These are phyloP conservation scores for Ochotona princeps DNA, from an alignment of 2,113 vertebrate species.

Conservation along the genomic window DNA sequence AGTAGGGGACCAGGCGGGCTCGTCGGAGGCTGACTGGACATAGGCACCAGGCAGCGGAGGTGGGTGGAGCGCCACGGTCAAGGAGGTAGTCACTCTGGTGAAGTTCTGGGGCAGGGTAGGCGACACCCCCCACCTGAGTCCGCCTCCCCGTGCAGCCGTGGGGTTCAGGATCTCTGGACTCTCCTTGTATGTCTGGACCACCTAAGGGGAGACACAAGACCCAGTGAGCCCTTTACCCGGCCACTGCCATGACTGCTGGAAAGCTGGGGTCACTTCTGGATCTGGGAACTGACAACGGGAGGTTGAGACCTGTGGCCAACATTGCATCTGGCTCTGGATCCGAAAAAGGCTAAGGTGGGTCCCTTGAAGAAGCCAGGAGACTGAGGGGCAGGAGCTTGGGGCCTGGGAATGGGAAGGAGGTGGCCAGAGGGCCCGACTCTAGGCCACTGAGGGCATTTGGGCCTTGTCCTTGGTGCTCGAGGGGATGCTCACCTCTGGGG, in stretches of 20 bases:
- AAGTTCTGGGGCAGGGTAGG: slow-evolving; percentile 86
- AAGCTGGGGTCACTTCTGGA: slow-evolving; percentile 91
- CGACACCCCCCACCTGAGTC: slow-evolving; percentile 76
- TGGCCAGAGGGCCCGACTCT: slow-evolving; percentile 58
- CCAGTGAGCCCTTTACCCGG: background rate
- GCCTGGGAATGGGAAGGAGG: slow-evolving; percentile 82
- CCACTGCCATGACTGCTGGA: slow-evolving; percentile 87
- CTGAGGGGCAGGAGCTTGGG: slow-evolving; percentile 85
- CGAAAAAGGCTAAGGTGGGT: slow-evolving; percentile 84
- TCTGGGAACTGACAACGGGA: slow-evolving; percentile 85
- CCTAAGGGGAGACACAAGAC: slow-evolving; percentile 80
- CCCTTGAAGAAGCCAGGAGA: slow-evolving; percentile 89
- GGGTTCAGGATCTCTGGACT: slow-evolving; percentile 73
- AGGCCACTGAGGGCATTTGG: background rate
- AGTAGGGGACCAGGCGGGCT: slow-evolving; percentile 74
- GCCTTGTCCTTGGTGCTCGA: background rate
- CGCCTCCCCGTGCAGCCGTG: slow-evolving; percentile 73
- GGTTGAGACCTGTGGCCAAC: slow-evolving; percentile 82
- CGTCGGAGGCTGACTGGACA: slow-evolving; percentile 89
- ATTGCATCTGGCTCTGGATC: background rate
- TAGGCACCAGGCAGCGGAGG: slow-evolving; percentile 92
- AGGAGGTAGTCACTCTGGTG: slow-evolving; percentile 94
- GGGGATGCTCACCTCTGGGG: slow-evolving; percentile 89
- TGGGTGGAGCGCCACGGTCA: slow-evolving; percentile 95
- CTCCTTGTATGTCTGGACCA: slow-evolving; percentile 91